Conservation (phyloP, 2,888 invertebrate species). For the Chromoteleia sp. region DNA sequence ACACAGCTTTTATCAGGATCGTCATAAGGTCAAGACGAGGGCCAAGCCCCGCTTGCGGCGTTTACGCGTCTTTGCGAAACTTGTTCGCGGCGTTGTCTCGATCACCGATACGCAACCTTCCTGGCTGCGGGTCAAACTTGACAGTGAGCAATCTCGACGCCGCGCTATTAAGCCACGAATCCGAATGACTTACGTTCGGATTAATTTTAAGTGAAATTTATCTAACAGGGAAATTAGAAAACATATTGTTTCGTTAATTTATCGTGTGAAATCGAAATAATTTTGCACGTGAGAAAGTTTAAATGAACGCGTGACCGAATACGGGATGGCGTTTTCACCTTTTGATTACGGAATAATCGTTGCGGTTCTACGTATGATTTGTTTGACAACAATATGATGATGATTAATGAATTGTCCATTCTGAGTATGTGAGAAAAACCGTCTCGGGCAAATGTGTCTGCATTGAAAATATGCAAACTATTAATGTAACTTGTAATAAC, state of each 20-base stretch:
- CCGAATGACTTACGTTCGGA: not conserved
- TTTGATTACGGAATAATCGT: constrained; percentile 47
- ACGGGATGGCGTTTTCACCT: constrained; percentile 40
- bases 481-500: not conserved
- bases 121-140: constrained; percentile 20
- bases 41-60: constrained; percentile 12
- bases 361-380: constrained; percentile 38
- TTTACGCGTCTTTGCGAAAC: constrained; percentile 43
- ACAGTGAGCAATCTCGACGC: constrained; percentile 4
- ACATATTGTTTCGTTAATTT: constrained; percentile 55
- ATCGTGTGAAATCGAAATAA: constrained; percentile 53
- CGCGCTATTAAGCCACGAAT: not conserved
- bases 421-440: too few relatives aligned
- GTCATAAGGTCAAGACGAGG: constrained; percentile 61
- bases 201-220: constrained; percentile 29
- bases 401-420: constrained; percentile 52
- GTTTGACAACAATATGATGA: constrained; percentile 32
- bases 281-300: constrained; percentile 56
- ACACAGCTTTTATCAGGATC: too few relatives aligned
- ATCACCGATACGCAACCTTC: constrained; percentile 31
- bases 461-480: too few relatives aligned
- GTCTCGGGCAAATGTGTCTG: not conserved
- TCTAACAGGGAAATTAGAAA: constrained; percentile 46
- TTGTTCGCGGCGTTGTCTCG: constrained; percentile 28
- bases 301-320: constrained; percentile 43